These are phyloP conservation scores for Noctua pronuba DNA, from an alignment of 2,888 invertebrate genomes.

Conservation along the genomic window DNA sequence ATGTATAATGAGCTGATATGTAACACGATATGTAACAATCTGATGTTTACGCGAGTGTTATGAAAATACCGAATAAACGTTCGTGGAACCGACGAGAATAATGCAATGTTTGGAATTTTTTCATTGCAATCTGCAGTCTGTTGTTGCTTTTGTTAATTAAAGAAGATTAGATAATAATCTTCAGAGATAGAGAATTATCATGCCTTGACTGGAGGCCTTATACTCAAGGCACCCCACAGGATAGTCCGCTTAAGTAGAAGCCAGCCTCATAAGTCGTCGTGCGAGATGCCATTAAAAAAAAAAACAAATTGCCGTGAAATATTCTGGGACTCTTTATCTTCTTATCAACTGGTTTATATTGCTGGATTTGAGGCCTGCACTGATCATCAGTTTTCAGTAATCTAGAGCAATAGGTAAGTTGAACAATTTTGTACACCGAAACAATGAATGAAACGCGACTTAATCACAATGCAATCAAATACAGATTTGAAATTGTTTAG, in stretches of 20 bases:
- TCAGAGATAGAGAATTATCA: neutral
- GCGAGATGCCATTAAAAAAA: too few relatives aligned
- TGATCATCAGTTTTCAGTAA: neutral
- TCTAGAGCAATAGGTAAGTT: neutral
- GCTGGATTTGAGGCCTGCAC: neutral
- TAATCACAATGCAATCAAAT: too few relatives aligned
- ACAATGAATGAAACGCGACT: neutral
- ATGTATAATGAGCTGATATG: constrained; percentile 32
- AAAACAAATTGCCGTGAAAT: too few relatives aligned
- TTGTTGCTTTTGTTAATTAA: neutral
- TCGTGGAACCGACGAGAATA: constrained; percentile 3
- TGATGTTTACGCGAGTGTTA: constrained; percentile 35
- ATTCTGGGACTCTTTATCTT: neutral
- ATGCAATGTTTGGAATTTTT: constrained; percentile 6
- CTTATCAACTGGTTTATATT: too few relatives aligned
- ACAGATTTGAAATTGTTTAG: too few relatives aligned
- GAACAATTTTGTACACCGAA: neutral
- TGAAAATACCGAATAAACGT: constrained; percentile 43
- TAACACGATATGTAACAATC: constrained; percentile 32
- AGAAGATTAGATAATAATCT: neutral
- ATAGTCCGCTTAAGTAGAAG: too few relatives aligned
- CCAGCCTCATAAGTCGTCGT: too few relatives aligned
- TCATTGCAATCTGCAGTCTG: constrained; percentile 1
- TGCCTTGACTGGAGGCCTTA: too few relatives aligned
- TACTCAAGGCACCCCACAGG: too few relatives aligned